phyloP scores from a whole-genome alignment of 2,888 invertebrate genomes.

The Slavum lentiscoides region DNA sequence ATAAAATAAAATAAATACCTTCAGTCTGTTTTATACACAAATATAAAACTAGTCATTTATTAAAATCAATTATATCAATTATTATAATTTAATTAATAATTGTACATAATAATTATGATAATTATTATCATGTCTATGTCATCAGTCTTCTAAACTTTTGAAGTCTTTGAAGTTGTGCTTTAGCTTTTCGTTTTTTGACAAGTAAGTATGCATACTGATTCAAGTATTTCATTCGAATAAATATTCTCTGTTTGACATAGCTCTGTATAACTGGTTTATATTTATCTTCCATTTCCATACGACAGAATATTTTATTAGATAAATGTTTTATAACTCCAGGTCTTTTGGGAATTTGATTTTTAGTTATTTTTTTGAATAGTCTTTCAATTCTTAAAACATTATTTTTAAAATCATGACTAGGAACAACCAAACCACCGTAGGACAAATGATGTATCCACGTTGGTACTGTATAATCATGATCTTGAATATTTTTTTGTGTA shows the following conservation, averaged over 20 bases:
- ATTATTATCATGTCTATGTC: no score
- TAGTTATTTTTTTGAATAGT: conserved; percentile 1
- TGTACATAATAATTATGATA: no score
- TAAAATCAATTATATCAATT: no score
- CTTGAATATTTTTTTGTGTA: conserved; percentile 14
- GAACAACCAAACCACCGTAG: not conserved
- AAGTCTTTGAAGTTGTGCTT: not conserved
- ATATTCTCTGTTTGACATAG: conserved; percentile 12
- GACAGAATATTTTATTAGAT: not conserved
- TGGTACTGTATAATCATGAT: not conserved
- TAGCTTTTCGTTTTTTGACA: not conserved
- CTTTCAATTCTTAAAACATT: not conserved
- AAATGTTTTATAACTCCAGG: not conserved
- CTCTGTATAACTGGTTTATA: not conserved
- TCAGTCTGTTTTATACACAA: no score
- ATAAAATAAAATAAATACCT: no score
- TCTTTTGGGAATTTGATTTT: not conserved
- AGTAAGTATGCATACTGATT: not conserved
- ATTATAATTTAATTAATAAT: no score
- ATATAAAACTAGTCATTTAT: no score
- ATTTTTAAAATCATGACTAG: not conserved
- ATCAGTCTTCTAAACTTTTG: no score
- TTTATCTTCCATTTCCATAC: not conserved
- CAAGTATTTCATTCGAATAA: not conserved
- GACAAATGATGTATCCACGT: not conserved